Base-by-base conservation (phyloP, 2,113 vertebrate species). In the Lathamus discolor region DNA sequence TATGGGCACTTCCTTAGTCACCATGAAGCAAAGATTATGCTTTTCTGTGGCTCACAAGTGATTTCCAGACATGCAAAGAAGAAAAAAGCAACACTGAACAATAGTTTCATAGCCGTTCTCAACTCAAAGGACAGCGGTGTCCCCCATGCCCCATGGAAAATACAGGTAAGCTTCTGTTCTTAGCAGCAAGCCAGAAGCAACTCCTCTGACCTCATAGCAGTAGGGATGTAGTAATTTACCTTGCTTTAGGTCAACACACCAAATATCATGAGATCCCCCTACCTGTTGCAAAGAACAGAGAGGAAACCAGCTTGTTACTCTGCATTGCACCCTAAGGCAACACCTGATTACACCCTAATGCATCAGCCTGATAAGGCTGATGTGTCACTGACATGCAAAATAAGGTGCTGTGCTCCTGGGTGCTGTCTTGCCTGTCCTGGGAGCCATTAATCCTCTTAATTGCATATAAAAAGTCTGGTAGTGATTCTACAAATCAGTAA, bases 401-500 rank as follows among this genome's bases (percentile, higher is more conserved):
- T 16, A 51, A 68, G 82, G 91, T 85, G 82, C 48, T 86, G 11
- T 69, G 61, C 81, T 97, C 88, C 91, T 85, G 80, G 77, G 89
- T 94, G 81, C 74, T 92, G 86, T 83, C 73, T 95, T 93, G 66
- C 55, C 95, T 93, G 73, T 96, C 93, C 85, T 37, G 81, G 90
- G 96, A 95, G 94, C 87, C 96, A 97, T 97, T 98, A 98, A 98
- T 98, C 97, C 97, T 86, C 97, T 98, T 98, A 98, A 98, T 98
- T 98, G 94, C 35, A 29, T 73, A 98, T 97, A 97, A 98, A 97
- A 98, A 97, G 96, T 93, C 97, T 96, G 88, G 92, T 95, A 97
- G 98, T 97, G 98, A 97, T 98, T 97, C 98, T 98, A 98, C 96
- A 98, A 98, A 98, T 98, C 98, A 98, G 98, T 98, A 98, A 98